Evolutionary conservation across 2,797 vertebrate genomes (phyloP), one percentile per base, ranked within the genome.

Genomic region (Sylvia borin): DNA sequence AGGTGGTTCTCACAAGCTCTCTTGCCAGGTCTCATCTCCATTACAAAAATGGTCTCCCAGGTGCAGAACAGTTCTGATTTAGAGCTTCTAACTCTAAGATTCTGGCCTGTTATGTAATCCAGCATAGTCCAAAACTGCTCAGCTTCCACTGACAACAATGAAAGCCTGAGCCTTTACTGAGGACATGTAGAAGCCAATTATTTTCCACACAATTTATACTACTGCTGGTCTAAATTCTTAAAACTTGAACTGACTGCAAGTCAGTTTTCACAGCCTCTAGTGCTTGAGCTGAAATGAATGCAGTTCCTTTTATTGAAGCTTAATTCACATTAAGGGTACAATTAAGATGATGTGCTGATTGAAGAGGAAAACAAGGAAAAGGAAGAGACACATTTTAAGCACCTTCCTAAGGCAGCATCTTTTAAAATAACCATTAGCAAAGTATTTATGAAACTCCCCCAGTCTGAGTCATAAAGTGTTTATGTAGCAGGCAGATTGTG

Each of bases 401-500:
- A 77, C 42, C 47, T 79, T 64, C 31, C 47, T 57, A 87, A 38
- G 48, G n/a, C 7, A 71, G 10, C 9, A 22, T 51, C 25, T 78
- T 96, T 76, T 86, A 9, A 90, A 91, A 79, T 43, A 96, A 90
- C 21, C 8, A 26, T 40, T 70, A 92, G 42, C 62, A 84, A 85
- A 84, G 32, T 90, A 91, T 91, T 95, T 81, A 70, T 64, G 70
- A 78, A 90, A 65, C 25, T 73, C 25, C 21, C 8, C 8, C 12
- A 45, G 54, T n/a, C 62, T 75, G 32, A 93, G 15, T 86, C 66
- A 81, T 57, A 22, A 88, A 86, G 47, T 48, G 45, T 65, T 89
- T 64, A 77, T 48, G 72, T 65, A 83, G 81, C 58, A 89, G 57
- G 50, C 21, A 81, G 82, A 40, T 88, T n/a, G 86, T 50, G 43